Percentiles rank a stretch among this genome's conserved stretches.
phyloP scores from a whole-genome alignment of 37 sponge, comb jelly and placozoan genomes.

The Aplysina aerophoba region DNA sequence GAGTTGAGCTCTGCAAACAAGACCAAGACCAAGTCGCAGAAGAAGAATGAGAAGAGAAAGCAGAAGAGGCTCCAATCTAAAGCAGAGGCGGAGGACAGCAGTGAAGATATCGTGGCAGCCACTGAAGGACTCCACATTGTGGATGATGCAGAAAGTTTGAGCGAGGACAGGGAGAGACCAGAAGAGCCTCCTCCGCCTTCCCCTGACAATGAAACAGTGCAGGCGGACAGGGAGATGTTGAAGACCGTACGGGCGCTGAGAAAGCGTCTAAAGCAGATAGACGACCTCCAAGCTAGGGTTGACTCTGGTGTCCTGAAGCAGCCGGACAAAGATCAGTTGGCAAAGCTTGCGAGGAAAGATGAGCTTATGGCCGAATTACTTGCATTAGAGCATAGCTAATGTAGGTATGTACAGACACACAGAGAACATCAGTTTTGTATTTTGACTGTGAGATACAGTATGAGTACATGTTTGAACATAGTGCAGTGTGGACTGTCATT shows the following conservation, averaged over 20 bases:
- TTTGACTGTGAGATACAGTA: no score
- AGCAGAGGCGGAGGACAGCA: neutral
- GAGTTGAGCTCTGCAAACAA: neutral
- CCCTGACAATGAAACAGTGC: neutral
- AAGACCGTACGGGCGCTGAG: slow-evolving; percentile 55
- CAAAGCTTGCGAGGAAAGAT: slow-evolving; percentile 58
- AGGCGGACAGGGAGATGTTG: slow-evolving; percentile 1
- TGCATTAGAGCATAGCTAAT: neutral
- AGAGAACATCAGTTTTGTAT: no score
- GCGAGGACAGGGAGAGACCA: neutral
- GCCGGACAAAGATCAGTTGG: slow-evolving; percentile 63
- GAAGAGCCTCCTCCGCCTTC: neutral
- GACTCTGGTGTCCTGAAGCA: slow-evolving; percentile 50
- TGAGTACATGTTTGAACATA: no score
- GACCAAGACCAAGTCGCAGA: slow-evolving; percentile 67
- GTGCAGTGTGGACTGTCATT: no score
- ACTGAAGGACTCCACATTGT: neutral
- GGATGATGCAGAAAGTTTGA: neutral
- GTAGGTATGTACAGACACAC: no score
- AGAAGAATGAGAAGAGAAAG: slow-evolving; percentile 75
- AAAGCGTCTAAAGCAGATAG: slow-evolving; percentile 80
- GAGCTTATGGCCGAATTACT: slow-evolving; percentile 47
- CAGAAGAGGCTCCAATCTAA: slow-evolving; percentile 50
- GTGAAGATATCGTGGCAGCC: no score
- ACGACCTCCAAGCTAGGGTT: slow-evolving; percentile 59